Evolutionary conservation across 2,888 invertebrate genomes (phyloP), one percentile per base, ranked within the genome.

Genomic region (Chydorus sphaericus): DNA sequence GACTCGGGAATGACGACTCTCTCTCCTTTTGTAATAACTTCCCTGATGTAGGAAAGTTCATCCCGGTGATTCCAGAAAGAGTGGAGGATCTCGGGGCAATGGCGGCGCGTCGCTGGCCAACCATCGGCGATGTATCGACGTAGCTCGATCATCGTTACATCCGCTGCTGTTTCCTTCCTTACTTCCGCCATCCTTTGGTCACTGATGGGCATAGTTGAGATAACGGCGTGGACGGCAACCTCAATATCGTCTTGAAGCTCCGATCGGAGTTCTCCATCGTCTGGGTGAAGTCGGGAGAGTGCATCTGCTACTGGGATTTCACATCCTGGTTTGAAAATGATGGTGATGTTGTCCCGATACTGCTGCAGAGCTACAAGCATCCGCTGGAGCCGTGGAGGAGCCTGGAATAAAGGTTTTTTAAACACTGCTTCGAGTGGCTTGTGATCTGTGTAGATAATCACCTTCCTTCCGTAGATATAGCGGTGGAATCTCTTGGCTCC

Each of bases 391-490:
- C 52, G n/a, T 60, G 20, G 62, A 60, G 50, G 60, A 65, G 52
- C 65, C 64, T 20, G 64, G 61, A 52, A 64, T 62, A 50, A 26
- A 29, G 52, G 30, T 23, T 51, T 51, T 11, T 14, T 51, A 16
- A 69, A 65, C 26, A 70, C 64, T 7, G 62, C 56, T 5, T 63
- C 55, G 20, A 69, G 61, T 0, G 72, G 69, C 57, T 69, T 63
- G 57, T 70, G 67, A 59, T 71, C 70, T 0, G 69, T 71, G 8
- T 63, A 37, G 14, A 71, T 60, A 2, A 66, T 67, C 59, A 73
- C 73, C n/a, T 63, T 61, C 14, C 66, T 61, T 4, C 70, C 71
- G 57, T 62, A 68, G 1, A 72, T 48, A 59, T 68, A 72, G 28
- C 67, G 62, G 54, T 69, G 66, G 62, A 70, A 72, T 60, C 66